These are phyloP conservation scores for Pampusana beccarii DNA, from an alignment of 2,113 vertebrate species.

Conservation along the genomic window DNA sequence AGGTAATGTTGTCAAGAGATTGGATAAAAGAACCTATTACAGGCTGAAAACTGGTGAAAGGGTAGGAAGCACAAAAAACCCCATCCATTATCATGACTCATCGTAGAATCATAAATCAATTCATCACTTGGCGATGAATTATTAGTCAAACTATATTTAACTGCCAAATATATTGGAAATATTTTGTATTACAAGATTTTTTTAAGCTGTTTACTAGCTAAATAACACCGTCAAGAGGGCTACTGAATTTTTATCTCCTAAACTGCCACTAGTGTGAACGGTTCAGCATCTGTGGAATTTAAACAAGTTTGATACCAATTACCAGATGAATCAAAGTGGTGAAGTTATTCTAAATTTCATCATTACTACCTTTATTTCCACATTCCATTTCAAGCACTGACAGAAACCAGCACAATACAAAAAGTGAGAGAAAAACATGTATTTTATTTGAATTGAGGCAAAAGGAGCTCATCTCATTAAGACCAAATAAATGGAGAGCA, in stretches of 20 bases:
- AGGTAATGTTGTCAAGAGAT: background rate
- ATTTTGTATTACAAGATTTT: background rate
- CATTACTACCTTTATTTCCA: background rate
- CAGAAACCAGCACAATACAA: background rate
- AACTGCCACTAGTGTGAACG: background rate
- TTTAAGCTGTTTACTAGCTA: background rate
- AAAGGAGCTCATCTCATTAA: slow-evolving; percentile 23
- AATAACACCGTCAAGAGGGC: background rate
- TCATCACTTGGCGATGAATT: background rate
- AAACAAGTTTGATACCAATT: background rate
- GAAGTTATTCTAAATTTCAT: background rate
- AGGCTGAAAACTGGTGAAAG: background rate
- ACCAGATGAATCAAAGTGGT: background rate
- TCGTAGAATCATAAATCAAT: too few relatives aligned
- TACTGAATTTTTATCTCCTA: background rate
- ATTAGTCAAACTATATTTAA: background rate
- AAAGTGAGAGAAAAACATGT: slow-evolving; percentile 36
- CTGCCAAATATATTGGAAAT: background rate
- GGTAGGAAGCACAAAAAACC: background rate
- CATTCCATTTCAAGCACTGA: background rate
- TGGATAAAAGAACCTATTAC: background rate
- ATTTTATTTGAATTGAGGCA: slow-evolving; percentile 69
- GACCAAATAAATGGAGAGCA: slow-evolving; percentile 40
- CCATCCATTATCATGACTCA: background rate
- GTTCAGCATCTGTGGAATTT: background rate